Evolutionary conservation across 2,888 invertebrate species (phyloP).

Genomic region (Zygothrica quintamaculata): DNA sequence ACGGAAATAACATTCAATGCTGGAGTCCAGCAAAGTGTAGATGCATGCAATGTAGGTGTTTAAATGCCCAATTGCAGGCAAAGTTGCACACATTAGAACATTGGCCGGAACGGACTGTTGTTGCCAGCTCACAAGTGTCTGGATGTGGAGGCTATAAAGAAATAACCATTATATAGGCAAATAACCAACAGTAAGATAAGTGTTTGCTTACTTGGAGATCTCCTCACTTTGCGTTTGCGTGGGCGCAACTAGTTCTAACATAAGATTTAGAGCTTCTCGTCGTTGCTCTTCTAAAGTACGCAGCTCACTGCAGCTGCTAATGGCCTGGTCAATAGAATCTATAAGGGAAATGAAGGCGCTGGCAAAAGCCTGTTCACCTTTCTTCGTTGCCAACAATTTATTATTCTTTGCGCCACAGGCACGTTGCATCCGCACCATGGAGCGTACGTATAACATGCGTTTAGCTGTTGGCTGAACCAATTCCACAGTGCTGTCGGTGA

Average conservation of each 20-base stretch:
- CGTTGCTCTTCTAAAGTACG: slow-evolving; percentile 75
- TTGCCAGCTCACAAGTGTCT: slow-evolving; percentile 83
- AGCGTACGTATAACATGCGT: slow-evolving; percentile 83
- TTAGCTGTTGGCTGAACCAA: slow-evolving; percentile 78
- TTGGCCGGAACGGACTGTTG: slow-evolving; percentile 74
- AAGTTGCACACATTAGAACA: slow-evolving; percentile 73
- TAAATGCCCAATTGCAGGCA: slow-evolving; percentile 82
- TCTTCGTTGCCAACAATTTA: slow-evolving; percentile 80
- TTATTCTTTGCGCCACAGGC: slow-evolving; percentile 81
- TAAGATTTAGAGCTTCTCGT: slow-evolving; percentile 81
- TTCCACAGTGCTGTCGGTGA: slow-evolving; percentile 41
- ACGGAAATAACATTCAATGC: slow-evolving; percentile 82
- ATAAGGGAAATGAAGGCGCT: slow-evolving; percentile 76
- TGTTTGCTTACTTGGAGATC: slow-evolving; percentile 77
- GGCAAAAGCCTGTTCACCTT: slow-evolving; percentile 78
- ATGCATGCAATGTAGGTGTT: slow-evolving; percentile 80
- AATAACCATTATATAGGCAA: too few relatives aligned
- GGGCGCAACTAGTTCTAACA: slow-evolving; percentile 82
- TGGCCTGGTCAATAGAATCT: slow-evolving; percentile 72
- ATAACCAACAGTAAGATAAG: background rate
- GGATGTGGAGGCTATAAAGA: slow-evolving; percentile 80
- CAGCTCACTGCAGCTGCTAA: slow-evolving; percentile 58
- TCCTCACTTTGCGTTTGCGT: slow-evolving; percentile 83
- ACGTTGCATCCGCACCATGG: slow-evolving; percentile 80
- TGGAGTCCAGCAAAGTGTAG: slow-evolving; percentile 81